Base-by-base conservation (phyloP, 2,797 vertebrate genomes). In the Leptoclinus maculatus region DNA sequence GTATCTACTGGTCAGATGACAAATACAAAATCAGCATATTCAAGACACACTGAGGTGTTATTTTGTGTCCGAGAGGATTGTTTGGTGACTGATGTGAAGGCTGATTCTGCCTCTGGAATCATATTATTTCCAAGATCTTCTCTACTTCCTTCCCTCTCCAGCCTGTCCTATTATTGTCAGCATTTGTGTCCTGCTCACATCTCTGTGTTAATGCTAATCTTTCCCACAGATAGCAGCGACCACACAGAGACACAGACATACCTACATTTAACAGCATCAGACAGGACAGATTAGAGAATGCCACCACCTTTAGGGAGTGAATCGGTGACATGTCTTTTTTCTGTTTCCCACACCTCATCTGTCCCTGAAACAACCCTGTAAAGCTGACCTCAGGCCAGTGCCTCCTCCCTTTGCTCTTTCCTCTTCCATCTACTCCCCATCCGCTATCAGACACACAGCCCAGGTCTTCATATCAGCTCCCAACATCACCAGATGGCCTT, bases 281-380 rank as follows among this genome's bases (percentile, higher is more conserved):
- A 72, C 21, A 59, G 63, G 25, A 60, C 43, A 83, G 78, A 89
- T 79, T 60, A 88, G 70, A 83, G 75, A 87, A 86, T 78, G 66
- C 38, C 82, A 25, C n/a, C n/a, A 79, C 82, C 67, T 83, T 79
- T 77, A 66, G 79, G 68, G 80, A 68, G 78, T 77, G 62, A 79
- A 74, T 32, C n/a, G 23, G 62, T 72, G 79, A 79, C 29, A 4
- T 65, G 80, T 36, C 56, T 77, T 69, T 79, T 75, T 75, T 87
- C 82, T n/a, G n/a, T 91, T 91, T 91, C 81, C 87, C 84, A 71
- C 87, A 90, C 85, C 86, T 92, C 88, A 87, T 93, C 82, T 64
- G 63, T 84, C 76, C 75, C 78, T 76, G 62, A 76, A 84, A 62
- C 70, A 36, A 64, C 62, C 62, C 67, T 71, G 66, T 66, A 53